Evolutionary conservation across 92 coral and sea anemone species (phyloP).

Genomic region (Parazoanthus darwini): DNA sequence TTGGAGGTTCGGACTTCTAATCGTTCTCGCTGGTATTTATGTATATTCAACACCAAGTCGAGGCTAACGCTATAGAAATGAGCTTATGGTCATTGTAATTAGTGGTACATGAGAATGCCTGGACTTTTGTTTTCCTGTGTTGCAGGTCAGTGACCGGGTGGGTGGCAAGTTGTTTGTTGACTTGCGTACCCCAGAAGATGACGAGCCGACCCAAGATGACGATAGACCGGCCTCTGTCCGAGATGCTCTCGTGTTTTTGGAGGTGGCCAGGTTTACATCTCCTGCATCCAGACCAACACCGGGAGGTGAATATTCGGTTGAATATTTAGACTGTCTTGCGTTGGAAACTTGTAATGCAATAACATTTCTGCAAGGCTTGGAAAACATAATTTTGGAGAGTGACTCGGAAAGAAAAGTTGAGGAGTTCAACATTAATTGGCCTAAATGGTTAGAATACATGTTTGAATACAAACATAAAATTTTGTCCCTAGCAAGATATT

Average conservation of each 20-base stretch:
- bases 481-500: background rate
- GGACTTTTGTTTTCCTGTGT: constrained; percentile 5
- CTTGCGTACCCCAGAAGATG: constrained; percentile 84
- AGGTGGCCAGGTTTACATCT: constrained; percentile 86
- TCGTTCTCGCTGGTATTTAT: too few relatives aligned
- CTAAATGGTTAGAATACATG: background rate
- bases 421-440: background rate
- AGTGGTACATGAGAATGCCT: background rate
- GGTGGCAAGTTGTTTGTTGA: constrained; percentile 86
- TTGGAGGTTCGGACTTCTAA: too few relatives aligned
- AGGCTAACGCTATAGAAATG: too few relatives aligned
- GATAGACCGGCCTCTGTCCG: constrained; percentile 99
- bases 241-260: constrained; percentile 93
- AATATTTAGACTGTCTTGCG: background rate
- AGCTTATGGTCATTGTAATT: too few relatives aligned
- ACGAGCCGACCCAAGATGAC: constrained; percentile 86
- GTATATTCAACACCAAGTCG: too few relatives aligned
- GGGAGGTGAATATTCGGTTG: constrained; percentile 48
- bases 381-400: too few relatives aligned
- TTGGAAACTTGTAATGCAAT: background rate
- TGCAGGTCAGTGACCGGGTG: constrained; percentile 52
- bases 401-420: too few relatives aligned
- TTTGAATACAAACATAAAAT: background rate
- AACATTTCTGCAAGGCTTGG: too few relatives aligned
- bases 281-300: constrained; percentile 76